Base-by-base conservation (phyloP, 2,113 vertebrate species). In the Nanger granti region DNA sequence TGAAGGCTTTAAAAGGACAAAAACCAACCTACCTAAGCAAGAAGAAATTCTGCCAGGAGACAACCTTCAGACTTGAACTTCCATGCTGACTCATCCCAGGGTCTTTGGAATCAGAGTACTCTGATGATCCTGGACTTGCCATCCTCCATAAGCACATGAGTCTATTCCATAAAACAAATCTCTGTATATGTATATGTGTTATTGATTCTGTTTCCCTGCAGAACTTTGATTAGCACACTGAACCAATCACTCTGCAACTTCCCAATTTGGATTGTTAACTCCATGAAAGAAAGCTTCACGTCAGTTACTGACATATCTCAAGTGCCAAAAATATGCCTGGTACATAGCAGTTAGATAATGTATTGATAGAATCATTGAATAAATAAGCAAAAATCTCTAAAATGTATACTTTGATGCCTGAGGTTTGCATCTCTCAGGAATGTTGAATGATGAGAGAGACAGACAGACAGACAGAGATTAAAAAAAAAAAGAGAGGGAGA, bases 401-500 rank as follows among this genome's bases (percentile, higher is more conserved):
- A 91, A 41, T 52, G 18, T 29, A 28, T 1, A 84, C 18, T 59
- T 89, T 54, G 20, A 1, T 62, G 6, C 83, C 34, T 95, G 64
- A 37, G 13, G 47, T 87, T 93, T 95, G 5, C 37, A 26, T 73
- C 4, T 60, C 20, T 62, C n/a, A 86, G 10, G 28, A 29, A 24
- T 5, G 1, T 47, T 59, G 7, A 49, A 64, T 79, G 18, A 54
- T 29, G 24, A 82, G 34, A 94, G 1, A 62, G 22, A 93, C 8
- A 88, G 8, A n/a, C 2, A 41, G 37, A 54, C 22, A 47, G 5
- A n/a, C 3, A 89, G 47, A 91, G 24, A 79, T 2, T 13, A 49
- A 7, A 37, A 4, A 31, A 66, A 0, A 85, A 1, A 55, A 62
- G 0, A 73, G 1, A 73, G 4, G n/a, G 12, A 26, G 64, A 83